phyloP scores from a whole-genome alignment of 1,140 invertebrate species.

The Drosophila pachea region DNA sequence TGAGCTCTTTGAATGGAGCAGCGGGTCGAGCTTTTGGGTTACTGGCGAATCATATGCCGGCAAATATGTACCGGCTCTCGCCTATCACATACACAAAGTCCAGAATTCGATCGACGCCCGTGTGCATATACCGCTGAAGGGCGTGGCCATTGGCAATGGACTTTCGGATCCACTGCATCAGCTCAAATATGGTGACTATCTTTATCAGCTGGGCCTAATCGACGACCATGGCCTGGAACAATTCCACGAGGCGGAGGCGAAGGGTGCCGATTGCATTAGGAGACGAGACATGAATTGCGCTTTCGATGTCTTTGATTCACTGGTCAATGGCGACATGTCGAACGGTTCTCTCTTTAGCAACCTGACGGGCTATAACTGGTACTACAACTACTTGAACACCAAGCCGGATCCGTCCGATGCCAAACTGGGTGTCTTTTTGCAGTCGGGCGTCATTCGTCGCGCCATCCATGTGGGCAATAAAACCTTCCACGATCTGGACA shows the following conservation, averaged over 20 bases:
- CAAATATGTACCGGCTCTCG: conserved; percentile 89
- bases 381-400: conserved; percentile 88
- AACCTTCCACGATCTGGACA: conserved; percentile 82
- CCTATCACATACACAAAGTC: conserved; percentile 86
- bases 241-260: conserved; percentile 83
- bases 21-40: conserved; percentile 85
- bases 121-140: conserved; percentile 82
- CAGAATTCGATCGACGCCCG: conserved; percentile 79
- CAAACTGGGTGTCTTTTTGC: conserved; percentile 81
- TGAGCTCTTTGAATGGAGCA: conserved; percentile 84
- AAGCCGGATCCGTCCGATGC: conserved; percentile 77
- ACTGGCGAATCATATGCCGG: conserved; percentile 94
- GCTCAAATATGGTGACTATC: conserved; percentile 88
- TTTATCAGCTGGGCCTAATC: conserved; percentile 89
- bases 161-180: conserved; percentile 90
- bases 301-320: conserved; percentile 84
- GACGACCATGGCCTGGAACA: conserved; percentile 83
- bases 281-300: conserved; percentile 83
- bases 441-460: conserved; percentile 82
- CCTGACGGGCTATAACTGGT: conserved; percentile 87
- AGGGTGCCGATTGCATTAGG: conserved; percentile 82
- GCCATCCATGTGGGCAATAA: conserved; percentile 91
- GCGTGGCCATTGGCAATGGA: conserved; percentile 92
- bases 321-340: conserved; percentile 86
- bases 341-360: conserved; percentile 86